A percentile compares a stretch with the other conserved stretches of the same genome.
Evolutionary conservation across 2,113 vertebrate genomes (phyloP).

Genomic region (Myxocyprinus asiaticus): DNA sequence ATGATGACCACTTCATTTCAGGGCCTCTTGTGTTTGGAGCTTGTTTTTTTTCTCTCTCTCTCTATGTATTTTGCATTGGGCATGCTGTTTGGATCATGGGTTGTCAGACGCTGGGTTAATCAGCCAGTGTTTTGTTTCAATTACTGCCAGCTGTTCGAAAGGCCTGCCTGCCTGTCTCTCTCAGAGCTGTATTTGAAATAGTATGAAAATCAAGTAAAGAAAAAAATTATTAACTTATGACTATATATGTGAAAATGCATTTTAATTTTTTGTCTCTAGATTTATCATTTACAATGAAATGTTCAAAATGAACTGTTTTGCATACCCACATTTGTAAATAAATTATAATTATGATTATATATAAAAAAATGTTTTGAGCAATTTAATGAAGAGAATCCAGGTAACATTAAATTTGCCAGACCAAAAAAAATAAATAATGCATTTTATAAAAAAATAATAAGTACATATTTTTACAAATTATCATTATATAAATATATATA

Average conservation of each 20-base stretch:
- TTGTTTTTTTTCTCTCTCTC: conserved; percentile 57
- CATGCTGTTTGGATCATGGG: conserved; percentile 97
- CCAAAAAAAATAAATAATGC: too few relatives aligned
- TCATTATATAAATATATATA: too few relatives aligned
- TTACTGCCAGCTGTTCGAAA: conserved; percentile 99
- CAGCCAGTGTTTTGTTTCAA: conserved; percentile 99
- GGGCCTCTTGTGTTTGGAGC: conserved; percentile 92
- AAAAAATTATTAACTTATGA: background rate
- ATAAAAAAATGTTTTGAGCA: too few relatives aligned
- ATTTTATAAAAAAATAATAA: too few relatives aligned
- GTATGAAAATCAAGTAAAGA: background rate
- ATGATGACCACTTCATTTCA: conserved; percentile 99
- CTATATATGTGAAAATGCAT: background rate
- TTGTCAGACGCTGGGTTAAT: conserved; percentile 99
- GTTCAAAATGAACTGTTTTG: background rate
- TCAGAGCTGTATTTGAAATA: conserved; percentile 73
- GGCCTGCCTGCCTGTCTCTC: conserved; percentile 79
- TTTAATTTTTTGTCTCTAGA: background rate
- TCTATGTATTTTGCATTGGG: conserved; percentile 73
- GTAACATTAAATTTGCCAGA: too few relatives aligned
- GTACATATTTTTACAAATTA: too few relatives aligned
- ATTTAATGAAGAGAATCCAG: too few relatives aligned
- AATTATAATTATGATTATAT: too few relatives aligned
- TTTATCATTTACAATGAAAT: background rate
- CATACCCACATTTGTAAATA: too few relatives aligned